Evolutionary conservation across 2,113 vertebrate genomes (phyloP).

Genomic region (Hiodon alosoides): DNA sequence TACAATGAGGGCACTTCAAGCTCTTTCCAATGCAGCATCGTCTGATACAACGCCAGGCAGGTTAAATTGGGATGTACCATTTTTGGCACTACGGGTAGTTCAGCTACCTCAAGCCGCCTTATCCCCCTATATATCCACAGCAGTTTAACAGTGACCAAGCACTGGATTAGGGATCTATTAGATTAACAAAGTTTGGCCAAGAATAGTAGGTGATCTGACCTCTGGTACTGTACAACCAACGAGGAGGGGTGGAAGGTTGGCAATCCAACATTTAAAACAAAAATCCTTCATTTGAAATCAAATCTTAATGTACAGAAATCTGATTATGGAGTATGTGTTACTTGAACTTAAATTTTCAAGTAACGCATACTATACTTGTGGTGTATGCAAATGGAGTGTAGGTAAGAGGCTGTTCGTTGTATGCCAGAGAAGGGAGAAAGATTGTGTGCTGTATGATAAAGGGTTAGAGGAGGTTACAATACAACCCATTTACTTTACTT

Average conservation of each 20-base stretch:
- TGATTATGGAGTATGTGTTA: background rate
- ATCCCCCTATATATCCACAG: background rate
- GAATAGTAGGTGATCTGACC: slow-evolving; percentile 1
- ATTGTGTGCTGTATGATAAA: slow-evolving; percentile 7
- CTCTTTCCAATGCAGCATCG: background rate
- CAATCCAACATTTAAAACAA: no score
- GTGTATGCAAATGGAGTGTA: background rate
- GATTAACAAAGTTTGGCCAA: background rate
- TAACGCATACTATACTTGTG: background rate
- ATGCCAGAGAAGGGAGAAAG: background rate
- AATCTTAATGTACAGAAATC: no score
- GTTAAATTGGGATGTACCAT: slow-evolving; percentile 15
- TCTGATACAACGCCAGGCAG: background rate
- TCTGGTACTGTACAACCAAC: background rate
- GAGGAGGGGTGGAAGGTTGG: no score
- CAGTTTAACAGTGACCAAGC: background rate
- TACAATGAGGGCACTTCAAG: background rate
- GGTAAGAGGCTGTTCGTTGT: background rate
- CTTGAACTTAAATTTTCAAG: background rate
- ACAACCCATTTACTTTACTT: slow-evolving; percentile 6
- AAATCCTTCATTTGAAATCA: no score
- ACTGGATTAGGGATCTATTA: background rate
- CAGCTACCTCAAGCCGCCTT: background rate
- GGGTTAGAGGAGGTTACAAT: slow-evolving; percentile 11
- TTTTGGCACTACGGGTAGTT: slow-evolving; percentile 1